Base-by-base conservation (phyloP, 2,113 vertebrate genomes). In the Apteryx owenii region DNA sequence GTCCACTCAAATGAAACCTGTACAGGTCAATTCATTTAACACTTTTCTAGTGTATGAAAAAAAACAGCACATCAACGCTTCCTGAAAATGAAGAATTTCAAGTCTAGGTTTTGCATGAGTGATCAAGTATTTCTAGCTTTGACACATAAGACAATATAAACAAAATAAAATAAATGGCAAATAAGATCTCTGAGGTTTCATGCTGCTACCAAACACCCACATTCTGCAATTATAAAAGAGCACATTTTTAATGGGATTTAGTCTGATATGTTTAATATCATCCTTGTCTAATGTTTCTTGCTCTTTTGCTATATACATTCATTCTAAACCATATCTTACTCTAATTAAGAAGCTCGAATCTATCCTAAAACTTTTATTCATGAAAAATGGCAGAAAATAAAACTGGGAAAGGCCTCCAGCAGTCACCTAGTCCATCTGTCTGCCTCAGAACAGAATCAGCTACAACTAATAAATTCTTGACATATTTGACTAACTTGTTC, bases 21-120 rank as follows among this genome's bases (percentile, higher is more conserved):
- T 90, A 96, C 71, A 89, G 96, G 93, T 97, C 95, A 94, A 97
- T 96, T 95, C 64, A 92, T 91, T 96, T 97, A 93, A 89, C 23
- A 11, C 29, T 88, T 85, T 97, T 90, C 69, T 71, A n/a, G 75
- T 84, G 26, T 36, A 71, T 82, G 46, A 84, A 69, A 64, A 72
- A 95, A 95, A 95, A 46, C 31, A 90, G 25, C 9, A 13, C 13
- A 51, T 88, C 60, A 48, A 6, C 64, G 36, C 17, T 89, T 90
- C 48, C n/a, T 85, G 36, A 87, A 95, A 90, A 94, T 77, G 44
- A 90, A 88, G 68, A 80, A 69, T 90, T 88, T 95, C 12, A 56
- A 86, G 38, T 62, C 31, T 44, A 22, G 18, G 69, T 82, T 95
- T 94, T 87, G 80, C 93, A 95, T 80, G 89, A 91, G 64, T 61